Conservation (phyloP, 2,113 vertebrate species). For the Rhinichthys klamathensis region DNA sequence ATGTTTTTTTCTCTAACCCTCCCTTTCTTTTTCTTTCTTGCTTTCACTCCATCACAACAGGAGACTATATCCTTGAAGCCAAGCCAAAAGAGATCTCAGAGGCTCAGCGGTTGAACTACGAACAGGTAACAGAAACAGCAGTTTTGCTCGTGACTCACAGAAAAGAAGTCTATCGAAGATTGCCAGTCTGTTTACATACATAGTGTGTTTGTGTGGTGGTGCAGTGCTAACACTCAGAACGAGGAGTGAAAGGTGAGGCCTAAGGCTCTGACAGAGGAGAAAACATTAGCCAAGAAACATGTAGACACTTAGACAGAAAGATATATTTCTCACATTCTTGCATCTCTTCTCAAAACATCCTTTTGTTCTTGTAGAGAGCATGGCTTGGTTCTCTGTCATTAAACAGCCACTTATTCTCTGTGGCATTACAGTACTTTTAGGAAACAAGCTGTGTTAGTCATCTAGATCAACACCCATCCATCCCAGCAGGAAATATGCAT, state of each 20-base stretch:
- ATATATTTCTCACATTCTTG: conserved; percentile 1
- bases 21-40: conserved; percentile 20
- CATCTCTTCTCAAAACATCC: neutral
- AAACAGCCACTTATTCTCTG: conserved; percentile 10
- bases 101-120: conserved; percentile 96
- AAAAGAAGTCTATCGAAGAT: neutral
- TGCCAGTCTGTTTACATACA: neutral
- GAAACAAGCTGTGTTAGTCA: neutral
- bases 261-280: neutral
- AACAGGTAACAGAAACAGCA: conserved; percentile 84
- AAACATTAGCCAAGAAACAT: conserved; percentile 9
- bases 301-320: neutral
- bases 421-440: neutral
- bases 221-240: neutral
- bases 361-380: neutral
- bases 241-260: neutral
- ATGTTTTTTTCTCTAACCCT: conserved; percentile 12
- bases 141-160: neutral
- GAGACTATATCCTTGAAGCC: conserved; percentile 97
- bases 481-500: no score
- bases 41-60: conserved; percentile 69
- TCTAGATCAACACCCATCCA: neutral
- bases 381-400: conserved; percentile 12
- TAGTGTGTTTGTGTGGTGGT: conserved; percentile 11
- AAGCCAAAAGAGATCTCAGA: conserved; percentile 99